Conservation (phyloP, 1,140 invertebrate genomes). For the Musca domestica region DNA sequence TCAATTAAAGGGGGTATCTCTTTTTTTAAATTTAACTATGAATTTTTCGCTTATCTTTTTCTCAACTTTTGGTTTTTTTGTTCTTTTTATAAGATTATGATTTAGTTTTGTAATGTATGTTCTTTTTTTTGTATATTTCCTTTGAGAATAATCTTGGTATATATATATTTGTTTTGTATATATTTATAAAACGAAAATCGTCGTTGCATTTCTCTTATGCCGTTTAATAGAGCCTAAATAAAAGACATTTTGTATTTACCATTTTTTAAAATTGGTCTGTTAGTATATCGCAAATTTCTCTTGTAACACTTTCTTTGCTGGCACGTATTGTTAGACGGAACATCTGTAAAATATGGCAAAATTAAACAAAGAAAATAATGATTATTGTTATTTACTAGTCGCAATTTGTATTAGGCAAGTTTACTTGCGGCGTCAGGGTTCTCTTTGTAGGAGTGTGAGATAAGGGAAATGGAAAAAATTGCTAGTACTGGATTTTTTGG, state of each 20-base stretch:
- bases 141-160: no score
- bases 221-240: no score
- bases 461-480: no score
- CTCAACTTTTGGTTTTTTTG: conserved; percentile 1
- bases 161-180: no score
- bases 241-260: conserved; percentile 1
- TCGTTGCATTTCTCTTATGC: conserved; percentile 4
- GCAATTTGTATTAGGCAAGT: no score
- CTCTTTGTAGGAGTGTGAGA: no score
- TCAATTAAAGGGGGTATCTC: not conserved
- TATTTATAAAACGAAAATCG: no score
- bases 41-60: not conserved
- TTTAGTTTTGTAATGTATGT: conserved; percentile 9
- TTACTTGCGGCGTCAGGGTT: no score
- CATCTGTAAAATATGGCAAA: conserved; percentile 69
- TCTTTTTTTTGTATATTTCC: not conserved
- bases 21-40: not conserved
- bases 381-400: no score
- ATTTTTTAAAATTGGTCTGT: conserved; percentile 81
- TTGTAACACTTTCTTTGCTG: conserved; percentile 92
- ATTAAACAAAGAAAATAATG: conserved; percentile 39
- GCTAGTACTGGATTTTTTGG: no score
- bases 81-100: not conserved
- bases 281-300: conserved; percentile 84
- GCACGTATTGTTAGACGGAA: conserved; percentile 94